Evolutionary conservation across 1,140 invertebrate species (phyloP).

Genomic region (Gryon sp.): DNA sequence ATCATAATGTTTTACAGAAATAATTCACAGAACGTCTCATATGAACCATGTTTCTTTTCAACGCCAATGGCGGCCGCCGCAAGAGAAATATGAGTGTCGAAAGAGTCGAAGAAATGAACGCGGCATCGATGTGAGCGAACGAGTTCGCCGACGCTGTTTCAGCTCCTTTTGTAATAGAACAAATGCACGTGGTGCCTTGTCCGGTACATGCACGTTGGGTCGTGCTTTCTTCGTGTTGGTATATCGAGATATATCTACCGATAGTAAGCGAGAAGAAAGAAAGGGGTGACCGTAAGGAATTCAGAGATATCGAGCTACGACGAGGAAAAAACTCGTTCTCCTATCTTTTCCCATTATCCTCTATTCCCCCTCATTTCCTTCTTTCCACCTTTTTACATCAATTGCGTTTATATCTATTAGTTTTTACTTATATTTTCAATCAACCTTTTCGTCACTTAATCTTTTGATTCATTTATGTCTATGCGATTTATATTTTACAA

Average conservation of each 20-base stretch:
- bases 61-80: slow-evolving; percentile 56
- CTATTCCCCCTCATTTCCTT: slow-evolving; percentile 31
- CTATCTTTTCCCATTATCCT: slow-evolving; percentile 49
- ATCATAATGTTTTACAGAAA: slow-evolving; percentile 28
- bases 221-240: slow-evolving; percentile 67
- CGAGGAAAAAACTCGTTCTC: slow-evolving; percentile 37
- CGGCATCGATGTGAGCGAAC: slow-evolving; percentile 57
- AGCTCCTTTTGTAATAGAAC: slow-evolving; percentile 77
- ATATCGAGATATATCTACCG: slow-evolving; percentile 70
- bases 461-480: slow-evolving; percentile 9
- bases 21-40: slow-evolving; percentile 53
- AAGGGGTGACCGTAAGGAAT: slow-evolving; percentile 67
- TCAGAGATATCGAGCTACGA: slow-evolving; percentile 51
- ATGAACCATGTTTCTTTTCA: slow-evolving; percentile 64
- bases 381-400: slow-evolving; percentile 32
- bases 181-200: slow-evolving; percentile 76
- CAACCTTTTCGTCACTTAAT: background rate
- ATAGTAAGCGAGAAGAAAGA: slow-evolving; percentile 68
- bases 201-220: slow-evolving; percentile 74
- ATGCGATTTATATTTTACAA: background rate
- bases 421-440: slow-evolving; percentile 41
- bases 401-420: slow-evolving; percentile 32
- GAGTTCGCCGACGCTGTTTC: slow-evolving; percentile 69
- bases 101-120: slow-evolving; percentile 67
- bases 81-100: slow-evolving; percentile 60